A percentile compares a stretch with the other conserved stretches of the same genome.
phyloP scores from a whole-genome alignment of 2,113 vertebrate species.

The Ailurus styani region DNA sequence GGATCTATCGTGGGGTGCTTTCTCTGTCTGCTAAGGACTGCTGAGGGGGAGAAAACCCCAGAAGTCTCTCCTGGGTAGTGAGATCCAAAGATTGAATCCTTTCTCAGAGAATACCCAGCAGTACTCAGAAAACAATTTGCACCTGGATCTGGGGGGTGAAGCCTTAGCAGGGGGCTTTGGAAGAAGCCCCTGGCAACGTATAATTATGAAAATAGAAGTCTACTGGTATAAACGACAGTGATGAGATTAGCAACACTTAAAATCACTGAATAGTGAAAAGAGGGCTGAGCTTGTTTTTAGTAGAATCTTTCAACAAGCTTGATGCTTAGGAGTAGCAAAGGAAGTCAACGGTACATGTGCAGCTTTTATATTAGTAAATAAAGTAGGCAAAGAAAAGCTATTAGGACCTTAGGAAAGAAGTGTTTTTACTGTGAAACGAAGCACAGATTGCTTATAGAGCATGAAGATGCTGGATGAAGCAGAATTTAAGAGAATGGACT shows the following conservation, averaged over 20 bases:
- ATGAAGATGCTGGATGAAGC: not conserved
- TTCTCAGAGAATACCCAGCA: not conserved
- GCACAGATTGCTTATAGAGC: not conserved
- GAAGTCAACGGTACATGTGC: not conserved
- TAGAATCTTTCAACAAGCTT: not conserved
- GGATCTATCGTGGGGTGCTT: not conserved
- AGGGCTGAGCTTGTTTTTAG: not conserved
- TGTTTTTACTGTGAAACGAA: not conserved
- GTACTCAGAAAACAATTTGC: not conserved
- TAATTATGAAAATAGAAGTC: slow-evolving; percentile 40
- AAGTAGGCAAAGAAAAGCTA: not conserved
- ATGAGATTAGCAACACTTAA: not conserved
- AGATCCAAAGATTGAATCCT: not conserved
- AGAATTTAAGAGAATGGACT: not conserved
- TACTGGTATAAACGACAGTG: not conserved
- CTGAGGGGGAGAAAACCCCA: not conserved
- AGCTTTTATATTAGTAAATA: slow-evolving; percentile 5
- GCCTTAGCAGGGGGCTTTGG: not conserved
- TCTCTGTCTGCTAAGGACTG: not conserved
- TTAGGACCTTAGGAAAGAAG: not conserved
- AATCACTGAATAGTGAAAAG: not conserved
- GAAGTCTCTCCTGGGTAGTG: not conserved
- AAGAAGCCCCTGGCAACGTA: not conserved
- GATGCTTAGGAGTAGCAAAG: not conserved
- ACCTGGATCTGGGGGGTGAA: not conserved